These are phyloP conservation scores for Delphinus delphis DNA, from an alignment of 2,113 vertebrate species.

Conservation along the genomic window DNA sequence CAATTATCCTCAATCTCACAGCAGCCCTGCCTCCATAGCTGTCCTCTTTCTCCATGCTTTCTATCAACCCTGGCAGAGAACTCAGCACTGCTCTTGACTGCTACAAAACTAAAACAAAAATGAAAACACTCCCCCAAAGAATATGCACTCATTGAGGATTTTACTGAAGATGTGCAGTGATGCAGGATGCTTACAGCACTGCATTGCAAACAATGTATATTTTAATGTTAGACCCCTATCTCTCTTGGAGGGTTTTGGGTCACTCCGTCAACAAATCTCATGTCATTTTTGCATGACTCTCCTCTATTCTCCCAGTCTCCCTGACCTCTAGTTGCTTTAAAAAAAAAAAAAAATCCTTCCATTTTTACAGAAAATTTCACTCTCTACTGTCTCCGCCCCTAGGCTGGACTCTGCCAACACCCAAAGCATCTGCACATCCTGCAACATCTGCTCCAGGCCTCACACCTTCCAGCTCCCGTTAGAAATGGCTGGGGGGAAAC, in stretches of 20 bases:
- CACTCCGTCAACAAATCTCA: background rate
- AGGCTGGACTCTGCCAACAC: background rate
- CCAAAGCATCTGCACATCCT: background rate
- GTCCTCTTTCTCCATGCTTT: background rate
- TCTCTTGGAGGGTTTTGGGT: background rate
- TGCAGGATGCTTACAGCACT: background rate
- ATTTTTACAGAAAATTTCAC: background rate
- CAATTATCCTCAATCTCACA: background rate
- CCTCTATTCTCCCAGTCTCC: background rate
- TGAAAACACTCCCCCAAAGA: background rate
- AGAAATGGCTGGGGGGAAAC: accelerated
- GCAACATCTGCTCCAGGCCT: background rate
- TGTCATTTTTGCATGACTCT: background rate
- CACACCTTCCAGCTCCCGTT: accelerated
- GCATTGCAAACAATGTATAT: background rate
- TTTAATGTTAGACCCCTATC: background rate
- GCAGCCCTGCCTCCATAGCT: background rate
- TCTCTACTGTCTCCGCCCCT: background rate
- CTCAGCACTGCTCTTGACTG: background rate
- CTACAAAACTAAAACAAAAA: background rate
- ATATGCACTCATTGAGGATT: background rate
- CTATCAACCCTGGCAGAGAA: background rate
- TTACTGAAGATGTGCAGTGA: background rate
- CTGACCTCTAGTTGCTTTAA: background rate
- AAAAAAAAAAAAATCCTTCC: background rate